Base-by-base conservation (phyloP, 1,140 invertebrate genomes). In the Anadara kagoshimensis region DNA sequence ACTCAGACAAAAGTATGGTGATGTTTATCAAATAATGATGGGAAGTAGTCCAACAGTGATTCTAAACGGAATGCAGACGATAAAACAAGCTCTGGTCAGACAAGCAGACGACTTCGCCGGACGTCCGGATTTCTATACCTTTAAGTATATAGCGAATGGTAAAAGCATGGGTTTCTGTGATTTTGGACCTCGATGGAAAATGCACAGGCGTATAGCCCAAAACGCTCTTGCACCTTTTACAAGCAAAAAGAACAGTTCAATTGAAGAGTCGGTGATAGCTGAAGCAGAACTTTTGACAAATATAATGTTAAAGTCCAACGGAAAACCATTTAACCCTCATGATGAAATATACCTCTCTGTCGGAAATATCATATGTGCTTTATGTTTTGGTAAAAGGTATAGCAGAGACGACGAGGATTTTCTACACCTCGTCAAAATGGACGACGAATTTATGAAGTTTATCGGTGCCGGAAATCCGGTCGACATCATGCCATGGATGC, bases 401-500 rank as follows among this genome's bases (percentile, higher is more conserved):
- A 61, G 63, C n/a, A 65, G 82, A 16, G 83, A 86, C 51, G 85
- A 86, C 47, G 69, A 79, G 1, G 82, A 85, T 22, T 85, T 85
- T 56, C 51, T 80, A 41, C 76, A 78, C 20, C 67, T 86, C 11
- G 70, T 86, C 0, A 82, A 83, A 54, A 80, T 80, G 49, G 84
- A 85, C 67, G 84, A 83, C n/a, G 78, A 84, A 70, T 84, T 85
- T 57, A 85, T 84, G 84, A 81, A 81, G 16, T 82, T 81, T 59
- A 81, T 75, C 18, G 84, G 79, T 22, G 84, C 84, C 0, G 81
- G 81, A 20, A 86, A 85, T 47, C 83, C 83, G 0, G 85, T 86
- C 0, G 85, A 86, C 51, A 81, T 86, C 1, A 84, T 86, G 83
- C 83, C 83, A 11, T 86, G 85, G 85, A 85, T 81, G 64, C 26